Base-by-base conservation (phyloP, 2,113 vertebrate genomes). In the Sorex araneus region DNA sequence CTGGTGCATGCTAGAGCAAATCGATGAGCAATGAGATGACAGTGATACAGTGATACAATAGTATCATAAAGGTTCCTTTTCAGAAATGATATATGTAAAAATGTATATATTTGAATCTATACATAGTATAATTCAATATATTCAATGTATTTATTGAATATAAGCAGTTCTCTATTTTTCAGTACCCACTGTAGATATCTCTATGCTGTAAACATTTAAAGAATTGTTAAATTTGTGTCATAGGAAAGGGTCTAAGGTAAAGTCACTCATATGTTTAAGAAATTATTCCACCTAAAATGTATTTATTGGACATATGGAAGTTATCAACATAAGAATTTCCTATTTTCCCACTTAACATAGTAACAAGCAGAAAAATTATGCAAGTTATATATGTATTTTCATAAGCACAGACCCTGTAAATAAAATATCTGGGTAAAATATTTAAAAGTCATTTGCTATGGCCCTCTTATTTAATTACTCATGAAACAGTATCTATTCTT, bases 241-340 rank as follows among this genome's bases (percentile, higher is more conserved):
- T 54, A 4, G 0, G 4, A 10, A 92, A 69, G 8, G 4, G 4
- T 28, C 54, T 76, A 64, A 78, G 9, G 73, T 34, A 85, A 75
- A 84, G 18, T 2, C 9, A 34, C 15, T 45, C 6, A 63, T 19
- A 76, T 21, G 16, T 90, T 74, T 78, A 47, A 89, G 66, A 90
- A 10, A 43, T 64, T 36, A 66, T 90, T 45, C 16, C 12, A 32
- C 73, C 80, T 94, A 40, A 23, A 15, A 13, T 67, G 4, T 63
- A 92, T 90, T 81, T 90, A 64, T 82, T 74, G 25, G 4, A 82
- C 84, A 71, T 12, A 91, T 3, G 21, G 3, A 19, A 82, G 50
- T 67, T 15, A 28, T 70, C 18, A 82, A 57, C 1, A 30, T 43
- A 25, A 69, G 6, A 89, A 0, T 25, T 28, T 0, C 4, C 8